Evolutionary conservation across 2,888 invertebrate genomes (phyloP), one percentile per base, ranked within the genome.

Genomic region (Drosophila paramelanica): DNA sequence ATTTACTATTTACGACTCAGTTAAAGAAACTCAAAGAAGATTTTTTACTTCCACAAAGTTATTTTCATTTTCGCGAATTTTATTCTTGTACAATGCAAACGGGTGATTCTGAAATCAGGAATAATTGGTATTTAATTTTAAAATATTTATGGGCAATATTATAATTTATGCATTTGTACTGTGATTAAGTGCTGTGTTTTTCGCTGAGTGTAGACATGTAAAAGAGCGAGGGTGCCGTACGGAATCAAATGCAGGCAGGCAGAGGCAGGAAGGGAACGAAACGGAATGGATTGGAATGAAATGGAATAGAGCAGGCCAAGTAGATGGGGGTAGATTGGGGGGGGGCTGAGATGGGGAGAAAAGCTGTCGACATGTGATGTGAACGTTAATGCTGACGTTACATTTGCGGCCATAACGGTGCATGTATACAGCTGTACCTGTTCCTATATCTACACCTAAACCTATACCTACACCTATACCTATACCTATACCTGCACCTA

Each of bases 401-500:
- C 58, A 65, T 71, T 71, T 60, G 66, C 51, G 71, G 72, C 50
- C 52, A 33, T 42, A 59, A 51, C 51, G 47, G 17, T 20, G 56
- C 43, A 31, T 31, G 10, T 31, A 31, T 10, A 31, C 27, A 25
- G 17, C 13, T 33, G 10, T 33, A 33, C 7, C 27, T 27, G 27
- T 27, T 17, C 17, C 17, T 17, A 17, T 17, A 17, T 17, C 17
- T 17, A 17, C 17, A 17, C 17, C 17, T 17, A 17, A 0, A 17
- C 17, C 17, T 31, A 5, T 27, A 11, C 5, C 8, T 7, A 25
- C 17, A 43, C 25, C 45, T 41, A 46, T 14, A 33, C 41, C 36
- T 23, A 8, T 5, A 39, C 6, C 43, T 27, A 17, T 42, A 8
- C 10, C 39, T 43, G 25, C 13, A 52, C 36, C 31, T 31, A 31